Percentiles rank a stretch among this genome's conserved stretches.
phyloP scores from a whole-genome alignment of 2,797 vertebrate species.

The Ficedula albicollis region DNA sequence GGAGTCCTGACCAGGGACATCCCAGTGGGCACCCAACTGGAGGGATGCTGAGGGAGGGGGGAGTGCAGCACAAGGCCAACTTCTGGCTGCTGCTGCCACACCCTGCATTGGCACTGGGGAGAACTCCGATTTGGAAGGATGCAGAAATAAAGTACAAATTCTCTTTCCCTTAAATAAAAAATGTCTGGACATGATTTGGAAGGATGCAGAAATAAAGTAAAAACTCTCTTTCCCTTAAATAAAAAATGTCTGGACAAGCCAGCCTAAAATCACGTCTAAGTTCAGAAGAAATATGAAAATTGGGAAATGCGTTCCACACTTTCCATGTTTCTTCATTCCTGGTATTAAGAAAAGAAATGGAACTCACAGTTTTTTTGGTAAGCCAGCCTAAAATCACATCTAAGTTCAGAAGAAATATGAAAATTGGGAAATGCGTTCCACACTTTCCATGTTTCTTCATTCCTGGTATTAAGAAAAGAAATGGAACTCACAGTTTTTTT shows the following conservation, averaged over 20 bases:
- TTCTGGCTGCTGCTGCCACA: background rate
- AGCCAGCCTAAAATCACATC: background rate
- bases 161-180: background rate
- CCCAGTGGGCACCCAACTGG: fast-evolving
- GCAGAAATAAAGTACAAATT: background rate
- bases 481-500: background rate
- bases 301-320: background rate
- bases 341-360: background rate
- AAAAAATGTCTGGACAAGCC: no score
- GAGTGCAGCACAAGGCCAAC: fast-evolving
- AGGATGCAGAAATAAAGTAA: no score
- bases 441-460: background rate
- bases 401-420: background rate
- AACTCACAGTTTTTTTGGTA: background rate
- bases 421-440: background rate
- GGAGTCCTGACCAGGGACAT: background rate
- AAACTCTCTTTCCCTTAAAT: no score
- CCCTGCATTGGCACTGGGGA: background rate
- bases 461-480: background rate
- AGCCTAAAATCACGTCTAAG: background rate
- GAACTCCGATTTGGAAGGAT: background rate
- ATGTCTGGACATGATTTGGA: background rate
- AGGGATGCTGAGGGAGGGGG: background rate
- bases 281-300: background rate
- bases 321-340: background rate